phyloP scores from a whole-genome alignment of 2,113 vertebrate genomes.

The Donacobius atricapilla region DNA sequence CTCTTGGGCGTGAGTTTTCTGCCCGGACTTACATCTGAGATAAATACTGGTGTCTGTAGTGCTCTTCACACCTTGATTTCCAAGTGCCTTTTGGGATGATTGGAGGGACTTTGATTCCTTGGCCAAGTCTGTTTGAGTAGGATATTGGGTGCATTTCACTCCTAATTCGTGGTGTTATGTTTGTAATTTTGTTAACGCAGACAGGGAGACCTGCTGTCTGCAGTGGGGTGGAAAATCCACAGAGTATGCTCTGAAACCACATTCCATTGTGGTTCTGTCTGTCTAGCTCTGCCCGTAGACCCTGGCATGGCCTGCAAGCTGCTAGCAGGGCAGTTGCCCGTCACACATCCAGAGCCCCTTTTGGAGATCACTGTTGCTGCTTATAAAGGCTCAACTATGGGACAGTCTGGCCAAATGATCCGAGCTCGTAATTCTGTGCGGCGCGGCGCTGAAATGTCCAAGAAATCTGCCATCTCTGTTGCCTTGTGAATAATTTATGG shows the following conservation, averaged over 20 bases:
- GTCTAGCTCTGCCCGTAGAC: neutral
- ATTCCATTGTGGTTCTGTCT: neutral
- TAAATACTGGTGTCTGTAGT: neutral
- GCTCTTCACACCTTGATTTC: neutral
- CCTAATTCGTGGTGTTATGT: neutral
- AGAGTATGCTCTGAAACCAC: neutral
- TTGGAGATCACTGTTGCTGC: neutral
- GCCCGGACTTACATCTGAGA: neutral
- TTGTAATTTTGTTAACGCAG: neutral
- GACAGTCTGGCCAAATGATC: neutral
- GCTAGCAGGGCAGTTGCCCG: neutral
- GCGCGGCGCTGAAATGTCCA: neutral
- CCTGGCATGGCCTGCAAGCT: neutral
- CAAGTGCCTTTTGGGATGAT: neutral
- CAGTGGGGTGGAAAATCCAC: neutral
- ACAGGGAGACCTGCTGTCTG: neutral
- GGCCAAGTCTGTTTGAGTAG: neutral
- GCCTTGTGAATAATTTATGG: constrained; percentile 36
- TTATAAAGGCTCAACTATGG: neutral
- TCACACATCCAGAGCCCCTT: accelerated
- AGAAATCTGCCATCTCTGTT: constrained; percentile 27
- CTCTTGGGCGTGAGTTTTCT: neutral
- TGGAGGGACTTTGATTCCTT: neutral
- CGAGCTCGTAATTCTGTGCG: neutral
- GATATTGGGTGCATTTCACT: neutral